A percentile compares a stretch with the other conserved stretches of the same genome.
Evolutionary conservation across 2,888 invertebrate genomes (phyloP).

Genomic region (Ceriagrion tenellum): DNA sequence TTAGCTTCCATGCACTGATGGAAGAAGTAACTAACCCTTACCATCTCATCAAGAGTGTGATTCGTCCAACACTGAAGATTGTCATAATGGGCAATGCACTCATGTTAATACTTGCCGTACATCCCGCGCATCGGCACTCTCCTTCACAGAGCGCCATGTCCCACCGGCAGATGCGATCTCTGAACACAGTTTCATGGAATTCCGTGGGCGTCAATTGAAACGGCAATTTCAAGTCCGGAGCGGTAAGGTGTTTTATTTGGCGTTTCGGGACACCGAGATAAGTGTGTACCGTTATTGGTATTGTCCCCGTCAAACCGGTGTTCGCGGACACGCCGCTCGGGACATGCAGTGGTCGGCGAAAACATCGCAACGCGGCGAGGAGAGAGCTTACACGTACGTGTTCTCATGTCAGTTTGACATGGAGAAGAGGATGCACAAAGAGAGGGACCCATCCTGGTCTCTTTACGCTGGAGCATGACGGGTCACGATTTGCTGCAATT

Average conservation of each 20-base stretch:
- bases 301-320: constrained; percentile 27
- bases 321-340: background rate
- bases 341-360: background rate
- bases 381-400: background rate
- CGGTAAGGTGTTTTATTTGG: background rate
- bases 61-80: background rate
- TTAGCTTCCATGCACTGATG: no score
- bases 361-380: background rate
- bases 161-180: background rate
- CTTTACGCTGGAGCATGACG: background rate
- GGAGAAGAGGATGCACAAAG: background rate
- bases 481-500: background rate
- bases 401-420: background rate
- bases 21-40: no score
- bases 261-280: constrained; percentile 4
- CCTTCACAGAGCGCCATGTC: background rate
- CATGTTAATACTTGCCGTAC: background rate
- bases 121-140: background rate
- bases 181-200: background rate
- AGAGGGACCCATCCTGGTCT: background rate
- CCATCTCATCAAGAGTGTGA: background rate
- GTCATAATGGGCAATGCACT: background rate
- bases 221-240: background rate
- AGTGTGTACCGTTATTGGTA: constrained; percentile 15
- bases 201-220: constrained; percentile 3